These are phyloP conservation scores for Cardiocondyla obscurior DNA, from an alignment of 1,140 invertebrate genomes.

Conservation along the genomic window DNA sequence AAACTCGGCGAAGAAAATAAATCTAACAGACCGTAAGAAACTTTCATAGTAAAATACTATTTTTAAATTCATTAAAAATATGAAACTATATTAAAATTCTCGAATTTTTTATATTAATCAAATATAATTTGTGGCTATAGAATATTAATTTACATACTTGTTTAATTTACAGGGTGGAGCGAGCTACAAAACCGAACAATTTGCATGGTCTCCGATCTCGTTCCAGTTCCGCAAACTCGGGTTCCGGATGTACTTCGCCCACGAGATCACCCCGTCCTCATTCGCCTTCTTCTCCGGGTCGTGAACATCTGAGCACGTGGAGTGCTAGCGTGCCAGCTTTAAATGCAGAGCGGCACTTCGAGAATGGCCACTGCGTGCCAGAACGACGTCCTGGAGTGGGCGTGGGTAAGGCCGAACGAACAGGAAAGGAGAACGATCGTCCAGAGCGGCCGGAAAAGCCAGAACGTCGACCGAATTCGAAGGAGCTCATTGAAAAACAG, in stretches of 20 bases:
- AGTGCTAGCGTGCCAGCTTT: constrained; percentile 81
- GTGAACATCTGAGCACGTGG: constrained; percentile 79
- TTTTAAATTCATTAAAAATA: too few relatives aligned
- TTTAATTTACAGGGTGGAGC: constrained; percentile 72
- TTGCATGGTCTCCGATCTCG: constrained; percentile 83
- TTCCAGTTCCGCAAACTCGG: constrained; percentile 86
- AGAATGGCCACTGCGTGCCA: constrained; percentile 76
- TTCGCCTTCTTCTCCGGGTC: constrained; percentile 82
- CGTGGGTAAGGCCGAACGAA: constrained; percentile 74
- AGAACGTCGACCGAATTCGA: constrained; percentile 91
- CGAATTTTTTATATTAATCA: too few relatives aligned
- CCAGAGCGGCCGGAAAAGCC: constrained; percentile 89
- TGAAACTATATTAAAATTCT: too few relatives aligned
- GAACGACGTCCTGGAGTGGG: constrained; percentile 68
- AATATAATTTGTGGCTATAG: neutral
- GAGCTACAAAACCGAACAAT: constrained; percentile 77
- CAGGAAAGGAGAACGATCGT: constrained; percentile 84
- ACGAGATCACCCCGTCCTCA: constrained; percentile 80
- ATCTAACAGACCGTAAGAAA: constrained; percentile 81
- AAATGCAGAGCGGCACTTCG: constrained; percentile 81
- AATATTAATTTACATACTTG: neutral
- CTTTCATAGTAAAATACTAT: neutral
- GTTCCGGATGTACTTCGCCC: constrained; percentile 85
- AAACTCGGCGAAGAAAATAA: constrained; percentile 92
- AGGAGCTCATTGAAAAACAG: constrained; percentile 94